Conservation (phyloP, 2,888 invertebrate species). For the Petrolisthes manimaculis region DNA sequence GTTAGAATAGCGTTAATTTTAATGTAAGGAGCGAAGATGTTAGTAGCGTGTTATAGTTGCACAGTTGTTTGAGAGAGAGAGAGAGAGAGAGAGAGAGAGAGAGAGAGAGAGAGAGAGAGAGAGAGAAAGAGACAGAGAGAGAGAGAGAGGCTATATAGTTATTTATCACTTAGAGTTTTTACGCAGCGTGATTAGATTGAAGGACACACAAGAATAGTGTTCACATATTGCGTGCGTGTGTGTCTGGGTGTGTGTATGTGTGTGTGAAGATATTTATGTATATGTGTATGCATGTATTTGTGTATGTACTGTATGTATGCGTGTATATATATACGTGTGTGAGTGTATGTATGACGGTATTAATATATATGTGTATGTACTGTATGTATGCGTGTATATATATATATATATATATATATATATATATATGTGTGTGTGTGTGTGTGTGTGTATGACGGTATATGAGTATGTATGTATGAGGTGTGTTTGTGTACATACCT, state of each 20-base stretch:
- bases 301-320: slow-evolving; percentile 9
- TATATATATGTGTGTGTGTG: background rate
- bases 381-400: slow-evolving; percentile 18
- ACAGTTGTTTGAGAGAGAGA: background rate
- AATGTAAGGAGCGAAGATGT: too few species aligned
- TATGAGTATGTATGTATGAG: background rate
- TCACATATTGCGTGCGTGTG: too few species aligned
- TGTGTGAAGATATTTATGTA: background rate
- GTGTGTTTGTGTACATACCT: slow-evolving; percentile 18
- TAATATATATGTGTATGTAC: slow-evolving; percentile 11
- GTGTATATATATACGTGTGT: slow-evolving; percentile 14
- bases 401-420: background rate
- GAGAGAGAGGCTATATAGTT: background rate
- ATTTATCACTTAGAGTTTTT: background rate
- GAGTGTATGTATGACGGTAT: slow-evolving; percentile 7
- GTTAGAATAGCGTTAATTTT: too few species aligned
- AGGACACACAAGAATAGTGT: too few species aligned
- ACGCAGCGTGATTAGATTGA: too few species aligned
- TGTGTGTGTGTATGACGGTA: background rate
- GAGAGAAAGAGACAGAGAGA: background rate
- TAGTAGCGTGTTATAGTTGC: too few species aligned
- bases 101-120: background rate
- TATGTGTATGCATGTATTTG: background rate
- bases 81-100: slow-evolving; percentile 1
- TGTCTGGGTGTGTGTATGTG: background rate